phyloP scores from a whole-genome alignment of 1,140 invertebrate genomes.

The Pararge aegeria region DNA sequence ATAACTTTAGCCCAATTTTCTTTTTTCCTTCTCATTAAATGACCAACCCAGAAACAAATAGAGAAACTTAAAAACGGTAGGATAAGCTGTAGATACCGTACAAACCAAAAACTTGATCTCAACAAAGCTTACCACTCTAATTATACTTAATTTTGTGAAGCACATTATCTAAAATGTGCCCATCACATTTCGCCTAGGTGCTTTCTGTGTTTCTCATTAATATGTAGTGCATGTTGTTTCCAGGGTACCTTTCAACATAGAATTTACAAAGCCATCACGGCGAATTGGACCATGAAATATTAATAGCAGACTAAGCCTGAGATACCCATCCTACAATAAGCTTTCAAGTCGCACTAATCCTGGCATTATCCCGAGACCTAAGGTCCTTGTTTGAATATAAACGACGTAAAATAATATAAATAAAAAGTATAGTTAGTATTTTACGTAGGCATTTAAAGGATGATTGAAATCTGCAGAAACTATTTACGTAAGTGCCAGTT shows the following conservation, averaged over 20 bases:
- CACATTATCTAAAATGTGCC: neutral
- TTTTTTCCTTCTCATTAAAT: too few relatives aligned
- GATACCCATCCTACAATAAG: conserved; percentile 8
- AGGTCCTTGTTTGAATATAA: conserved; percentile 9
- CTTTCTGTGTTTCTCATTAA: neutral
- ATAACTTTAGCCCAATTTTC: too few relatives aligned
- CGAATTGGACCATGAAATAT: conserved; percentile 18
- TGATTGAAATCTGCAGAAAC: too few relatives aligned
- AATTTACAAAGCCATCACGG: conserved; percentile 18
- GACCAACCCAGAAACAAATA: too few relatives aligned
- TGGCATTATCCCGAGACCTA: conserved; percentile 6
- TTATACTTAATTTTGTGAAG: too few relatives aligned
- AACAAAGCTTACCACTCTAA: too few relatives aligned
- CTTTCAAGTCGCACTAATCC: conserved; percentile 10
- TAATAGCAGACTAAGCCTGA: conserved; percentile 18
- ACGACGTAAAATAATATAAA: conserved; percentile 6
- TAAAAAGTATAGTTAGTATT: neutral
- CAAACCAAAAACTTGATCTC: too few relatives aligned
- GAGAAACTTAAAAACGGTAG: too few relatives aligned
- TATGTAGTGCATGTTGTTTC: conserved; percentile 6
- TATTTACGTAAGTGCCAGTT: too few relatives aligned
- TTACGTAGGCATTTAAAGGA: too few relatives aligned
- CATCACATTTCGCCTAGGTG: neutral
- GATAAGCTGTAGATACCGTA: too few relatives aligned
- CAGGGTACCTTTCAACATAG: conserved; percentile 1